Base-by-base conservation (phyloP, 2,113 vertebrate genomes). In the Candoia aspera region DNA sequence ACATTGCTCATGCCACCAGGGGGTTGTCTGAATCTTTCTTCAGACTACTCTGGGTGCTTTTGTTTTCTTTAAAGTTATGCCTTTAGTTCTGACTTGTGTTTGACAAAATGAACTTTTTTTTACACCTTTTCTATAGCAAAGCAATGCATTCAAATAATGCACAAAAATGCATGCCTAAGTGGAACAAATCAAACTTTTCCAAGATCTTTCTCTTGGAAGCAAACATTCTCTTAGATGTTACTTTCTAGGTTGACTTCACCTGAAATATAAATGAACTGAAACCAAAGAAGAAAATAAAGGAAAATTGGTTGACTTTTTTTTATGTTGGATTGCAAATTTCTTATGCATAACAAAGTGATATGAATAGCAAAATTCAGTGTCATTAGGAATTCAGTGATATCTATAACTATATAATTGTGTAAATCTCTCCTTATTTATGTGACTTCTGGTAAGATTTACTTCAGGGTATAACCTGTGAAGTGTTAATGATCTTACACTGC, bases 391-490 rank as follows among this genome's bases (percentile, higher is more conserved):
- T 95, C 95, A 96, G 94, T 29, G 94, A 96, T 96, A 95, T 92
- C 95, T 93, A 49, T 96, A 97, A 96, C 96, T 96, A 96, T 94
- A 93, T 96, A 97, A 96, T 97, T 97, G 96, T 93, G 93, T 96
- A 97, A 96, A 97, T 96, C 96, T 96, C 90, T 95, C 95, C 96
- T 94, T 97, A 96, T 97, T 97, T 97, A 96, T 96, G 95, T 97
- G 96, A 97, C 95, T 96, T 96, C 93, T 95, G 94, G 87, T 96
- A 96, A 97, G 95, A 96, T 95, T 97, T 96, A 95, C 97, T 97
- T 97, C 95, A 93, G 96, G 97, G 96, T 96, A 97, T 96, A 96
- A 96, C 95, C 95, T 96, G 93, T 97, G 96, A 96, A 97, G 95
- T 97, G 96, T 96, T 97, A 96, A 97, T 97, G 96, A 96, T 95